Conservation (phyloP, 2,888 invertebrate genomes). For the Molorchus minor region DNA sequence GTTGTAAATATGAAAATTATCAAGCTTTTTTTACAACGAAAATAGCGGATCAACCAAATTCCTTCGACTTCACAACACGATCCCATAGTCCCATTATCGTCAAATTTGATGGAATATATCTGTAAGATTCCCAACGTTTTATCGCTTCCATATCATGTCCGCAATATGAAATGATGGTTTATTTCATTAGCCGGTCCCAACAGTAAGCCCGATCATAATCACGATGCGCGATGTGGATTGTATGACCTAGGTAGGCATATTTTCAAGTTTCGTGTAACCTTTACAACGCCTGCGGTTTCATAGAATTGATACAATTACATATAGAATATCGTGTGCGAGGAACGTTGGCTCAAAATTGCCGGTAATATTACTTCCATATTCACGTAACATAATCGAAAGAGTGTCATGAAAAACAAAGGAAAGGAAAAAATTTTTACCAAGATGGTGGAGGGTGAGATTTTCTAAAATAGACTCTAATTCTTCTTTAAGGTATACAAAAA, state of each 20-base stretch:
- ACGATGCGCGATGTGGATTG: slow-evolving; percentile 24
- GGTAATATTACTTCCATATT: background rate
- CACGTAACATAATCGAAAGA: background rate
- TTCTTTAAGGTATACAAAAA: too few species aligned
- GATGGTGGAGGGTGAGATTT: too few species aligned
- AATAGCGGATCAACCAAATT: slow-evolving; percentile 5
- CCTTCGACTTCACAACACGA: slow-evolving; percentile 6
- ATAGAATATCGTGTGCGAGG: slow-evolving; percentile 2
- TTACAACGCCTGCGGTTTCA: slow-evolving; percentile 19
- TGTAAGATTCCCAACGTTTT: slow-evolving; percentile 27
- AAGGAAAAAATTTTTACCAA: too few species aligned
- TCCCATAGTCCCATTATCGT: slow-evolving; percentile 16
- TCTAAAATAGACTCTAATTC: too few species aligned
- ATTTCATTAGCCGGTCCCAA: slow-evolving; percentile 27
- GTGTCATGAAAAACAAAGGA: too few species aligned
- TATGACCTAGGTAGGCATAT: slow-evolving; percentile 5
- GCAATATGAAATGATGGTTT: slow-evolving; percentile 28
- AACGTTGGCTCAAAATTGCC: slow-evolving; percentile 1
- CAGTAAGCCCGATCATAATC: slow-evolving; percentile 22
- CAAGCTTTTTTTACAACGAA: background rate
- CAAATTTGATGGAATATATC: slow-evolving; percentile 21
- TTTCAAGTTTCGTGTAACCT: slow-evolving; percentile 22
- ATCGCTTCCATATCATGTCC: slow-evolving; percentile 26
- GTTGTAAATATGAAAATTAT: slow-evolving; percentile 10
- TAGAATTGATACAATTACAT: slow-evolving; percentile 7